Conservation (phyloP, 1,140 invertebrate genomes). For the Platorchestia sp. region DNA sequence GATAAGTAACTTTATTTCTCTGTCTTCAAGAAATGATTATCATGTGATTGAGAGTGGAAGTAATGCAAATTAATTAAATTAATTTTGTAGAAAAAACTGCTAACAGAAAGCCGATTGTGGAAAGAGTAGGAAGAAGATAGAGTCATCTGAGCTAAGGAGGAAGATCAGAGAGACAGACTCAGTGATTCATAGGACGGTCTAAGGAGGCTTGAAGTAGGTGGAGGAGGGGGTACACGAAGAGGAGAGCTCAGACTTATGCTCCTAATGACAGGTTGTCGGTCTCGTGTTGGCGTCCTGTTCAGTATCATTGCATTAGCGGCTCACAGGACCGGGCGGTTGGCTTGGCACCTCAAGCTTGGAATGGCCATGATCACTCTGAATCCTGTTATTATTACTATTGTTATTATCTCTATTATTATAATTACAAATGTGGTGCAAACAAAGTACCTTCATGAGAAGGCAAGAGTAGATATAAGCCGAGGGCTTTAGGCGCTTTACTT, state of each 20-base stretch:
- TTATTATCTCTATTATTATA: too few species aligned
- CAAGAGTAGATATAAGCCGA: not conserved
- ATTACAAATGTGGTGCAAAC: too few species aligned
- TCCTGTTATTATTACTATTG: not conserved
- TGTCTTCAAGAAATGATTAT: not conserved
- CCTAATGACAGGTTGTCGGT: conserved; percentile 33
- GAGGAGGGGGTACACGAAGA: not conserved
- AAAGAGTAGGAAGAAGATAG: not conserved
- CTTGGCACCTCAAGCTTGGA: not conserved
- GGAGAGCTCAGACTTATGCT: conserved; percentile 4
- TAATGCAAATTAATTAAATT: not conserved
- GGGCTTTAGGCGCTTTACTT: not conserved
- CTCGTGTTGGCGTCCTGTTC: conserved; percentile 39
- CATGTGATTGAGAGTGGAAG: not conserved
- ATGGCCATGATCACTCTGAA: not conserved
- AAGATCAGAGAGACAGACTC: not conserved
- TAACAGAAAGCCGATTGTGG: not conserved
- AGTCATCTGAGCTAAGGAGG: not conserved
- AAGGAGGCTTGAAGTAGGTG: not conserved
- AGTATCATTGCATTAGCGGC: conserved; percentile 37
- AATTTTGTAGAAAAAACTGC: not conserved
- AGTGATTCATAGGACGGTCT: not conserved
- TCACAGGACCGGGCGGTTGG: not conserved
- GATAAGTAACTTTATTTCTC: not conserved
- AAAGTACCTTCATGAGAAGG: not conserved